A percentile compares a stretch with the other conserved stretches of the same genome.
phyloP scores from a whole-genome alignment of 2,113 vertebrate genomes.

The Australoheros scitulus region DNA sequence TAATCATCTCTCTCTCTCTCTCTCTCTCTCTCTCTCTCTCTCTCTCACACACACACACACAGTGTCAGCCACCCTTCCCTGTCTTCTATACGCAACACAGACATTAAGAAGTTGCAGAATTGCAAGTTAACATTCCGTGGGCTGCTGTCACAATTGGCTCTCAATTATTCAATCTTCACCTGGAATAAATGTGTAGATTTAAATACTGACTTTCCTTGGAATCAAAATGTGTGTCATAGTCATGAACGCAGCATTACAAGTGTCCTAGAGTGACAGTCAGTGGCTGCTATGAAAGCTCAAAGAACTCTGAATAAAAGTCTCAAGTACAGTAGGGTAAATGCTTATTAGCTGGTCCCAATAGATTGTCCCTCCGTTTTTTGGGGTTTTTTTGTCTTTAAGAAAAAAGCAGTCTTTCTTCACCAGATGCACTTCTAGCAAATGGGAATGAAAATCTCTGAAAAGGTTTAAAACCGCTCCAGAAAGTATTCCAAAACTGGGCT shows the following conservation, averaged over 20 bases:
- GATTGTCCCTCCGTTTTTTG: slow-evolving; percentile 22
- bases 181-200: slow-evolving; percentile 43
- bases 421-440: slow-evolving; percentile 9
- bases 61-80: slow-evolving; percentile 19
- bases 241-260: background rate
- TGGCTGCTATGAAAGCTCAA: background rate
- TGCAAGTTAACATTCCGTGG: slow-evolving; percentile 14
- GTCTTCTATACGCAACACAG: slow-evolving; percentile 48
- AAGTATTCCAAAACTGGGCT: slow-evolving; percentile 14
- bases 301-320: slow-evolving; percentile 20
- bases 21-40: too few relatives aligned
- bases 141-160: slow-evolving; percentile 16
- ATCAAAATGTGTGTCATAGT: slow-evolving; percentile 25
- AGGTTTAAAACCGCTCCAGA: slow-evolving; percentile 38
- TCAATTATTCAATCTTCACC: too few relatives aligned
- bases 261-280: slow-evolving; percentile 12
- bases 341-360: slow-evolving; percentile 57
- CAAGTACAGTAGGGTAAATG: slow-evolving; percentile 18
- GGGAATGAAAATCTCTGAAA: slow-evolving; percentile 17
- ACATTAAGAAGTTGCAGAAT: slow-evolving; percentile 52
- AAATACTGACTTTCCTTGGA: slow-evolving; percentile 25
- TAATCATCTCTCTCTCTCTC: background rate
- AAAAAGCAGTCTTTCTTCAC: slow-evolving; percentile 5
- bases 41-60: background rate
- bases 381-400: background rate